These are phyloP conservation scores for Pelodytes ibericus DNA, from an alignment of 2,797 vertebrate genomes.

Conservation along the genomic window DNA sequence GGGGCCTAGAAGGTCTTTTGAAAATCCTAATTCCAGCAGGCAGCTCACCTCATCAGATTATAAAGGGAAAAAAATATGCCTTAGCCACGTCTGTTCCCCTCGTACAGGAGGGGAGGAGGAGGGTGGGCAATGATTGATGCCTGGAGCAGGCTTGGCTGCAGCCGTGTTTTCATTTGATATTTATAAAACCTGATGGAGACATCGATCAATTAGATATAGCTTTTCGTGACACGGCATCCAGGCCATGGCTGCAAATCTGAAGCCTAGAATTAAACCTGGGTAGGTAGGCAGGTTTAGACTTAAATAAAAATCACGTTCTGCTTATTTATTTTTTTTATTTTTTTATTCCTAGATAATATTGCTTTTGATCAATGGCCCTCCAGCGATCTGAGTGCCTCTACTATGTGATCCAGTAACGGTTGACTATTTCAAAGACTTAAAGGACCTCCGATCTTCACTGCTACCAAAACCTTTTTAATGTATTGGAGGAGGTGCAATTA, in stretches of 20 bases:
- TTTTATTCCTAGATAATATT: neutral
- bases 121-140: conserved; percentile 46
- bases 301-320: neutral
- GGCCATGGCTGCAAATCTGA: conserved; percentile 20
- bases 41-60: conserved; percentile 36
- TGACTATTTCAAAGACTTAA: too few relatives aligned
- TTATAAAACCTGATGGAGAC: conserved; percentile 54
- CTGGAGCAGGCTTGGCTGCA: conserved; percentile 39
- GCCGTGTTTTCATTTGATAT: conserved; percentile 52
- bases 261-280: conserved; percentile 23
- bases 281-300: neutral
- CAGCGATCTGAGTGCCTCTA: too few relatives aligned
- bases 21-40: conserved; percentile 20
- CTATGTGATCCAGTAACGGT: too few relatives aligned
- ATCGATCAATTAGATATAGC: conserved; percentile 50
- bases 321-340: neutral
- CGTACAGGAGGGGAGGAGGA: conserved; percentile 1
- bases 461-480: too few relatives aligned
- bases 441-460: too few relatives aligned
- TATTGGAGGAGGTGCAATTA: too few relatives aligned
- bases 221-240: conserved; percentile 22
- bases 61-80: conserved; percentile 40
- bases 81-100: conserved; percentile 30
- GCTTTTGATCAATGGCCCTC: too few relatives aligned
- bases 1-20: too few relatives aligned